Base-by-base conservation (phyloP, 2,888 invertebrate species). In the Panopea generosa region DNA sequence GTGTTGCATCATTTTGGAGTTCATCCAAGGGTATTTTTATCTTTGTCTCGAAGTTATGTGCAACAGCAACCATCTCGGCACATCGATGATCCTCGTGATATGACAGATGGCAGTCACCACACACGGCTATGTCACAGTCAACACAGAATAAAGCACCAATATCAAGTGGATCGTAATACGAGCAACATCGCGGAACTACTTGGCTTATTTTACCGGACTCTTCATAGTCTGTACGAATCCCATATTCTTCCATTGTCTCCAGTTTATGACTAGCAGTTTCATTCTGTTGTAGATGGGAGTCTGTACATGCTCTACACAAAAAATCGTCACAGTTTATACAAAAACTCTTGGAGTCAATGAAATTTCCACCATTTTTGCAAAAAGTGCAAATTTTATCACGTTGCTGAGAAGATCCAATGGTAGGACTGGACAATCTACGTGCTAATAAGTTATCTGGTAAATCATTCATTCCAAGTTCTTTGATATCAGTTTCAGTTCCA, bases 301-400 rank as follows among this genome's bases (percentile, higher is more conserved):
- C 74, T 0, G 84, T 74, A 63, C 89, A 89, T 7, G 66, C 55
- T 16, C 67, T 59, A 79, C 89, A 89, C 53, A 89, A 73, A 63
- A 81, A 85, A 24, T 88, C 87, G 45, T 87, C 86, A 74, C 89
- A 89, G 72, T 86, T 85, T 53, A 84, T 76, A 71, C 89, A 89
- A 74, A 82, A 83, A 27, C 69, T 79, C 24, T 68, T 74, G 1
- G 86, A 85, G 27, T 83, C 84, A 6, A 84, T 75, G 60, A 84
- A 84, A 62, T 84, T 84, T 18, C 85, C 85, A 7, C 82, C 82
- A 78, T 85, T 84, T 75, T 85, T 85, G 55, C 85, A 85, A 45
- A 76, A 76, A 33, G 77, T 76, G 67, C 86, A 84, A 20, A 83
- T 68, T 53, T 77, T 77, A 55, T 81, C 81, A 56, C 75, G 66